phyloP scores from a whole-genome alignment of 2,113 vertebrate species.

The Melanerpes aurifrons region DNA sequence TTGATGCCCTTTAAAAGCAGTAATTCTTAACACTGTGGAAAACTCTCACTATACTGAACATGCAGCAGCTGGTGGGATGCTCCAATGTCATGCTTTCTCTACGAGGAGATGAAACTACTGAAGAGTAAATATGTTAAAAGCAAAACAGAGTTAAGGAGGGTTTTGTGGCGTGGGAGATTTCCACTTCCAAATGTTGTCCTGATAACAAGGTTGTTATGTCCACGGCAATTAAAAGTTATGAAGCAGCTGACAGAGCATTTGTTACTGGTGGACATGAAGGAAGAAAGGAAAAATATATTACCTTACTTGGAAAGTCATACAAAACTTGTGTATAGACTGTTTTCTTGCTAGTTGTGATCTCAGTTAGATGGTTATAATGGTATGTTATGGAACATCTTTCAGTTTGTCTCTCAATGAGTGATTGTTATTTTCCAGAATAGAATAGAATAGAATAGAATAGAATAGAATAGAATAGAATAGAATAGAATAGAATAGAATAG shows the following conservation, averaged over 20 bases:
- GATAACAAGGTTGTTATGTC: neutral
- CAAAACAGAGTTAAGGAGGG: neutral
- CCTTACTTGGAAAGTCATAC: neutral
- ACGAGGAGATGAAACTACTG: neutral
- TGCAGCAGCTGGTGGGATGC: neutral
- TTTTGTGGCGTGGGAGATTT: neutral
- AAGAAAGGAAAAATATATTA: neutral
- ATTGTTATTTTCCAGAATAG: neutral
- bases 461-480: no score
- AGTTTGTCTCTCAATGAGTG: neutral
- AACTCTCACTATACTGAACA: neutral
- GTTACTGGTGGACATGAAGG: neutral
- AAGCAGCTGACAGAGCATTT: neutral
- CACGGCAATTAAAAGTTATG: neutral
- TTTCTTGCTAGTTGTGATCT: neutral
- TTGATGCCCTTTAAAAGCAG: neutral
- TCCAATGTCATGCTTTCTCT: conserved; percentile 7
- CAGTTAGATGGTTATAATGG: neutral
- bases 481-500: no score
- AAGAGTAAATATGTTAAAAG: neutral
- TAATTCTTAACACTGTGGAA: neutral
- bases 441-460: no score
- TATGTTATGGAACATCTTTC: neutral
- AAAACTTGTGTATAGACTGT: neutral
- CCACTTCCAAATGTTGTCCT: neutral